Conservation (phyloP, 2,888 invertebrate species). For the Norana najaformis region DNA sequence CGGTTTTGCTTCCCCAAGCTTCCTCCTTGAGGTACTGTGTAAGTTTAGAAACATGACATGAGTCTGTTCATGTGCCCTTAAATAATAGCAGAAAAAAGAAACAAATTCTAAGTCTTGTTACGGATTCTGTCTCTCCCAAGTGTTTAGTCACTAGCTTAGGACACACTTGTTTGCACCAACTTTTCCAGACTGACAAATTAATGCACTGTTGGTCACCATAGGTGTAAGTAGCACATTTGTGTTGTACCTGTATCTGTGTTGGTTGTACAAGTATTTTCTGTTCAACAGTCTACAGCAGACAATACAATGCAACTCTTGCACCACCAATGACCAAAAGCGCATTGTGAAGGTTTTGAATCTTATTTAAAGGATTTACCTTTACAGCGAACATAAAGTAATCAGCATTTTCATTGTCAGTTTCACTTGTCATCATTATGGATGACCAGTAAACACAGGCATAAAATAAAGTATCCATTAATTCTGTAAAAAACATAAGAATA, state of each 20-base stretch:
- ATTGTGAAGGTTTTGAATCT: neutral
- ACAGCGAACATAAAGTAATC: neutral
- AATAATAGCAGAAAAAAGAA: neutral
- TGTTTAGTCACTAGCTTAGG: neutral
- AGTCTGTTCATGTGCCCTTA: neutral
- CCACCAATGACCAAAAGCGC: constrained; percentile 3
- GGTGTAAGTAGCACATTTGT: neutral
- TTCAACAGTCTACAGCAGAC: neutral
- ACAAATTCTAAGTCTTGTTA: neutral
- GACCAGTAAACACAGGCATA: neutral
- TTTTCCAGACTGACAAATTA: neutral
- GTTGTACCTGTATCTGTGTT: neutral
- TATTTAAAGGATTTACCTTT: neutral
- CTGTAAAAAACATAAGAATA: neutral
- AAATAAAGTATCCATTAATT: neutral
- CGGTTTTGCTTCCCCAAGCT: neutral
- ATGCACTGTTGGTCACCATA: neutral
- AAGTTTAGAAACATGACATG: neutral
- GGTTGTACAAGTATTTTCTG: constrained; percentile 13
- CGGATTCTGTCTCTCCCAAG: neutral
- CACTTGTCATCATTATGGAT: neutral
- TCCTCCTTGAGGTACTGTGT: neutral
- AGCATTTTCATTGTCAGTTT: no score
- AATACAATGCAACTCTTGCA: constrained; percentile 1
- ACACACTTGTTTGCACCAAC: neutral